Evolutionary conservation across 2,113 vertebrate genomes (phyloP).

Genomic region (Irena cyanogastra): DNA sequence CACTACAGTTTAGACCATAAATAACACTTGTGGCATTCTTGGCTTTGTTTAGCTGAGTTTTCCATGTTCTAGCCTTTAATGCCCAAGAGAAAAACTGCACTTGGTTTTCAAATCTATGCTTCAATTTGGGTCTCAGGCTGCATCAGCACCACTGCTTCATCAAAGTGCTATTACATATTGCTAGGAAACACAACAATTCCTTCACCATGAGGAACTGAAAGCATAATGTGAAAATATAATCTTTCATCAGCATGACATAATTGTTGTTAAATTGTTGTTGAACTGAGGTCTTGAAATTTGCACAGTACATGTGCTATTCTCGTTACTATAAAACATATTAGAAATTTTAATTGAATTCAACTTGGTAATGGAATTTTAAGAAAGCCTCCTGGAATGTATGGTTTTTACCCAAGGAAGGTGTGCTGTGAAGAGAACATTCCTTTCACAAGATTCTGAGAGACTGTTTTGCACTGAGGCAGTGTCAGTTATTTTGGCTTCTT

Average conservation of each 20-base stretch:
- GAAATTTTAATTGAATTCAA: background rate
- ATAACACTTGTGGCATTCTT: background rate
- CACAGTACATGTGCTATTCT: background rate
- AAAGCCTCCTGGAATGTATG: background rate
- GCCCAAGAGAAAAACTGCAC: background rate
- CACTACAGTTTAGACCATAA: background rate
- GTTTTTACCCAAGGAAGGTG: background rate
- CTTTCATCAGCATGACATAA: background rate
- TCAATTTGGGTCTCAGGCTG: background rate
- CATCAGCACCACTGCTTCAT: background rate
- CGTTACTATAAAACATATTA: background rate
- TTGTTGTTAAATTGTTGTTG: background rate
- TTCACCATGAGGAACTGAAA: background rate
- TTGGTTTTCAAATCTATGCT: background rate
- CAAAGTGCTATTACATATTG: background rate
- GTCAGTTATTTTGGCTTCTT: background rate
- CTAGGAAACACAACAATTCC: background rate
- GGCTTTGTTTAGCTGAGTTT: background rate
- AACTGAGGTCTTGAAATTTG: background rate
- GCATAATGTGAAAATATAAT: background rate
- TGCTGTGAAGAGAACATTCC: background rate
- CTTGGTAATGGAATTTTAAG: background rate
- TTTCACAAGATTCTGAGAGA: background rate
- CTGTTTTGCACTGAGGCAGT: background rate
- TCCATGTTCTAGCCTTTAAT: background rate